phyloP scores from a whole-genome alignment of 2,113 vertebrate species.

The Australoheros scitulus region DNA sequence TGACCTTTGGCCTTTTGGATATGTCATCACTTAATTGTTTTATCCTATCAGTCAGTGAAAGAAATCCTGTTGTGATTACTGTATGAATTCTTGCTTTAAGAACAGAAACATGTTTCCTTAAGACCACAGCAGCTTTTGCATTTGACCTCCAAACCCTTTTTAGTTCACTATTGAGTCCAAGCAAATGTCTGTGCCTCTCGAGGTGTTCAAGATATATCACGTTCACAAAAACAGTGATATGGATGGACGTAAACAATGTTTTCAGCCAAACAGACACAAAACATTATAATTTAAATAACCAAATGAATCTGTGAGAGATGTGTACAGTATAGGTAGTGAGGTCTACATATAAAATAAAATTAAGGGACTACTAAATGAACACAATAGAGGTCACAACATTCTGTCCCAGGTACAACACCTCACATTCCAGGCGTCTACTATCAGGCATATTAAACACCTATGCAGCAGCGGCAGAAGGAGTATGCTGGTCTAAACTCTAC shows the following conservation, averaged over 20 bases:
- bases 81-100: not conserved
- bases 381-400: conserved; percentile 47
- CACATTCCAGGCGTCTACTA: conserved; percentile 21
- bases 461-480: conserved; percentile 32
- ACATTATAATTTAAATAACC: not conserved
- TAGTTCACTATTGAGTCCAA: not conserved
- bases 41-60: not conserved
- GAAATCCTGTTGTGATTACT: not conserved
- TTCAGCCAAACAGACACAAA: not conserved
- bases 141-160: not conserved
- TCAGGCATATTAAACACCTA: conserved; percentile 57
- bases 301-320: not conserved
- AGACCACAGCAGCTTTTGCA: no score
- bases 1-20: not conserved
- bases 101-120: no score
- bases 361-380: conserved; percentile 33
- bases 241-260: not conserved
- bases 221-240: not conserved
- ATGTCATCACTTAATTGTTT: not conserved
- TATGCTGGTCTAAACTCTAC: conserved; percentile 15
- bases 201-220: not conserved
- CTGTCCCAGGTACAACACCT: conserved; percentile 35
- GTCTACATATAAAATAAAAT: conserved; percentile 23
- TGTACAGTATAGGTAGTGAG: not conserved
- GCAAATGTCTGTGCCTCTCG: not conserved